phyloP scores from a whole-genome alignment of 2,113 vertebrate species.

The Triplophysa rosa region DNA sequence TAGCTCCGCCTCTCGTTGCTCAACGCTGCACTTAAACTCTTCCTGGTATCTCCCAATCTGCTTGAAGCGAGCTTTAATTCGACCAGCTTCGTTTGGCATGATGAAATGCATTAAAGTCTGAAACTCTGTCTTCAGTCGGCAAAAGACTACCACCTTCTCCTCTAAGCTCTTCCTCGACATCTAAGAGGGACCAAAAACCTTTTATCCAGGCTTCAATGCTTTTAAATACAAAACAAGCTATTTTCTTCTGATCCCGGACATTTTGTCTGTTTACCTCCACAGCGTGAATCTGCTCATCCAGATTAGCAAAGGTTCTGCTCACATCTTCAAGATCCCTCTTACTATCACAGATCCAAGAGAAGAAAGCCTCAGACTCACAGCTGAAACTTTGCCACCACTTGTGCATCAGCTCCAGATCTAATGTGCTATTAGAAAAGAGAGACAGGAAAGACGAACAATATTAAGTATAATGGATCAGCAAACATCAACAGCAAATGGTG shows the following conservation, averaged over 20 bases:
- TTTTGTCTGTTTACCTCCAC: slow-evolving; percentile 79
- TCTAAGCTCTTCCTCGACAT: slow-evolving; percentile 75
- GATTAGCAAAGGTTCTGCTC: slow-evolving; percentile 73
- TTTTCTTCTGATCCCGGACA: slow-evolving; percentile 10
- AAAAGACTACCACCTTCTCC: slow-evolving; percentile 68
- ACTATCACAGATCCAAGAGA: slow-evolving; percentile 85
- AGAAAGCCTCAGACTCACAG: slow-evolving; percentile 82
- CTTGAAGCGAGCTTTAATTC: slow-evolving; percentile 78
- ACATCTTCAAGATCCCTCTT: slow-evolving; percentile 82
- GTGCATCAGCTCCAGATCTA: slow-evolving; percentile 87
- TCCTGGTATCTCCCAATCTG: slow-evolving; percentile 82
- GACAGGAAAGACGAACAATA: slow-evolving; percentile 18
- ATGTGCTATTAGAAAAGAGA: slow-evolving; percentile 78
- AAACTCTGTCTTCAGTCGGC: slow-evolving; percentile 80
- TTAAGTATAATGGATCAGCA: slow-evolving; percentile 26
- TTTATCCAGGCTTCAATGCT: not conserved
- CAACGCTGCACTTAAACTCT: slow-evolving; percentile 77
- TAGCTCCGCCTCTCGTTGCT: slow-evolving; percentile 75
- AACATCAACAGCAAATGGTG: not conserved
- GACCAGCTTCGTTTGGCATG: slow-evolving; percentile 82
- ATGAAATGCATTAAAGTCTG: slow-evolving; percentile 80
- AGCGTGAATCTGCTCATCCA: slow-evolving; percentile 82
- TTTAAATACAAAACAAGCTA: not conserved
- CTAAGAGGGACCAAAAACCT: slow-evolving; percentile 62
- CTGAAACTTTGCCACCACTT: slow-evolving; percentile 86